Conservation (phyloP, 2,888 invertebrate species). For the Linyphia triangularis region DNA sequence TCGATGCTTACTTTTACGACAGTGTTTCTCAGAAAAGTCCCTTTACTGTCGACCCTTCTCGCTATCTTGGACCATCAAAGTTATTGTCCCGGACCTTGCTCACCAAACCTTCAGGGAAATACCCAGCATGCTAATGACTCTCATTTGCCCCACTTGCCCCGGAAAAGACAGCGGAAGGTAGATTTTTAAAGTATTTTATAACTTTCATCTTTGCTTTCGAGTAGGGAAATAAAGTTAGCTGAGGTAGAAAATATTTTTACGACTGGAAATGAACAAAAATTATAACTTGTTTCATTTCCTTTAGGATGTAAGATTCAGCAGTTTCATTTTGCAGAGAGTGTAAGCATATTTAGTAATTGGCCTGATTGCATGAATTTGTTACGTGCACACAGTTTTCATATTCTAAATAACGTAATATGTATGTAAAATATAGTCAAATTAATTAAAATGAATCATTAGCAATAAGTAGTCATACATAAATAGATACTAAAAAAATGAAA, state of each 20-base stretch:
- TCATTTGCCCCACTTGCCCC: constrained; percentile 31
- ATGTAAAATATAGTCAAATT: too few relatives aligned
- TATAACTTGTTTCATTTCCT: neutral
- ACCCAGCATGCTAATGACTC: constrained; percentile 58
- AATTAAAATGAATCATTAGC: too few relatives aligned
- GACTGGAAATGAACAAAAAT: constrained; percentile 23
- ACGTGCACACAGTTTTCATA: too few relatives aligned
- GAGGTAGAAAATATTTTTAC: constrained; percentile 43
- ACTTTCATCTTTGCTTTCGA: constrained; percentile 21
- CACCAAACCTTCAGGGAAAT: constrained; percentile 49
- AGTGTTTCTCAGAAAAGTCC: neutral
- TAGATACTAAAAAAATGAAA: too few relatives aligned
- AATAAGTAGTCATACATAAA: too few relatives aligned
- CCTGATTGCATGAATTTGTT: too few relatives aligned
- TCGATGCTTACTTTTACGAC: constrained; percentile 55
- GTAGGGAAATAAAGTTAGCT: neutral
- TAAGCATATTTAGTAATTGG: too few relatives aligned
- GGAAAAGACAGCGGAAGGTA: constrained; percentile 29
- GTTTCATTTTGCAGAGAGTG: neutral
- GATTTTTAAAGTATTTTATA: constrained; percentile 60
- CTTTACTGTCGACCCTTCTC: constrained; percentile 1
- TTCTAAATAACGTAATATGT: too few relatives aligned
- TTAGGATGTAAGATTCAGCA: neutral
- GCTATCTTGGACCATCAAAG: constrained; percentile 48
- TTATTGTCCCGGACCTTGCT: constrained; percentile 40